Evolutionary conservation across 2,797 vertebrate genomes (phyloP), one percentile per base, ranked within the genome.

Genomic region (Gila robusta): DNA sequence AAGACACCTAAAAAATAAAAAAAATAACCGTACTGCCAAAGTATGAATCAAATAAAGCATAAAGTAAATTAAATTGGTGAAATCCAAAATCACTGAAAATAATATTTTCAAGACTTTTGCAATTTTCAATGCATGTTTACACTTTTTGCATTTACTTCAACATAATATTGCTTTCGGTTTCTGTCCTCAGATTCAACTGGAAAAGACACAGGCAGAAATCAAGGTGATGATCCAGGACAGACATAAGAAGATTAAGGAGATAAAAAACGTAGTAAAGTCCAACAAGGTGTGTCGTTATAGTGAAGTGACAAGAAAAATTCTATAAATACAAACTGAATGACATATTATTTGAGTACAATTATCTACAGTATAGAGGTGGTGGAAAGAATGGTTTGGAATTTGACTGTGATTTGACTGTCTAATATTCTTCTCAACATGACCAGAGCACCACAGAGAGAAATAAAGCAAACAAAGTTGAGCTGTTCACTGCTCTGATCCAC

Each of bases 161-260:
- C 11, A 54, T 21, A 21, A 41, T 44, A 35, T 35, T 79, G 76
- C n/a, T 52, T 72, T 44, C 21, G 67, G 37, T 78, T 72, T 35
- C 21, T 73, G 37, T 78, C 23, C 35, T 23, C 47, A 86, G 87
- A 32, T 44, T 78, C 49, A 81, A 37, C 32, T 88, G 19, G 49
- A 78, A 69, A 47, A 78, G 17, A 81, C 62, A 41, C 85, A 71
- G 14, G 12, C 37, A 44, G 70, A 81, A 44, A 73, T 81, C 49
- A 64, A 81, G 44, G 6, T 39, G 11, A 70, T 81, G 71, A 81
- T 86, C 72, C 32, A 66, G n/a, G 64, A 84, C 19, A 86, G 85
- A 64, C 5, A 26, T 17, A 47, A 81, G 54, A 83, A 86, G 52
- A 81, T 72, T 23, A 19, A 37, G 54, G 66, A 56, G 16, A 81